These are phyloP conservation scores for Synodontis membranacea DNA, from an alignment of 2,113 vertebrate genomes.

Conservation along the genomic window DNA sequence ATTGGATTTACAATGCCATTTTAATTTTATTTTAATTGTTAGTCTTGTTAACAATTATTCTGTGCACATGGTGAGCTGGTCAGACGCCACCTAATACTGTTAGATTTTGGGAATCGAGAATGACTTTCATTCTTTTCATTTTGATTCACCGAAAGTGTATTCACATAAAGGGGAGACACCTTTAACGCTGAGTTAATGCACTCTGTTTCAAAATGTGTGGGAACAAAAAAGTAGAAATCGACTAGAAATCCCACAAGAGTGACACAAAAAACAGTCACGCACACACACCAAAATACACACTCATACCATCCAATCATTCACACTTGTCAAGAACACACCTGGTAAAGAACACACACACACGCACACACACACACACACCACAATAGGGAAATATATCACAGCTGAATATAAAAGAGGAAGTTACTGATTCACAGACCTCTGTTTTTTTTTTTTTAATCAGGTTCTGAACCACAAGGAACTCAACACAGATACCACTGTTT, in stretches of 20 bases:
- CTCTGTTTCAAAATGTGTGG: neutral
- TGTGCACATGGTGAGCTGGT: neutral
- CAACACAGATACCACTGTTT: slow-evolving; percentile 48
- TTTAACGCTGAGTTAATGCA: neutral
- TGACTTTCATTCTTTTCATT: neutral
- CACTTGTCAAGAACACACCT: slow-evolving; percentile 9
- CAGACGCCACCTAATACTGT: neutral
- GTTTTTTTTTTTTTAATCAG: neutral
- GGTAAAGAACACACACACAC: slow-evolving; percentile 39
- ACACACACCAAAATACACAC: slow-evolving; percentile 27
- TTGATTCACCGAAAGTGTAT: neutral
- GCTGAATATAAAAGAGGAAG: slow-evolving; percentile 21
- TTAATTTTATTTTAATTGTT: neutral
- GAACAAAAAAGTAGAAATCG: neutral
- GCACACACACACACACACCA: slow-evolving; percentile 36
- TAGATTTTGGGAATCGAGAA: neutral
- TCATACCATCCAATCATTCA: slow-evolving; percentile 17
- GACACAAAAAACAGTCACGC: slow-evolving; percentile 5
- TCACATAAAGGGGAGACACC: neutral
- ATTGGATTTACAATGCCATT: neutral
- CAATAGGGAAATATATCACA: slow-evolving; percentile 34
- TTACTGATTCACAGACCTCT: slow-evolving; percentile 12
- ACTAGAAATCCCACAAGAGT: neutral
- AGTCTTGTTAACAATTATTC: neutral
- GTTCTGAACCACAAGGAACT: slow-evolving; percentile 11